Conservation (phyloP, 2,888 invertebrate species). For the Psococerastis gibbosa region DNA sequence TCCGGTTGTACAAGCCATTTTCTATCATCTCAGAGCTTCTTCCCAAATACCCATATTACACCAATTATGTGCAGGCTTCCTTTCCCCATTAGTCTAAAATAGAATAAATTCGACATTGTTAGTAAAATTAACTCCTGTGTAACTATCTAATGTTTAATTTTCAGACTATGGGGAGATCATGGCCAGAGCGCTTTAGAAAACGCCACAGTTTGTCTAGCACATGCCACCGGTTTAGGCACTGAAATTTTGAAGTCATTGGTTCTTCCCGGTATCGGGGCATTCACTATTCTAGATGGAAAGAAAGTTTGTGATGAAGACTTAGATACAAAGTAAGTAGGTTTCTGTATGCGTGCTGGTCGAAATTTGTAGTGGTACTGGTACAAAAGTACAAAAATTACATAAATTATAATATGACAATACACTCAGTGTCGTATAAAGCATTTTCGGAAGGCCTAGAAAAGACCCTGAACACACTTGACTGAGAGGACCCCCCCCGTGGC, state of each 20-base stretch:
- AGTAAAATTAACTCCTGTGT: background rate
- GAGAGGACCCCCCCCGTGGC: too few species aligned
- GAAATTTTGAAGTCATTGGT: constrained; percentile 90
- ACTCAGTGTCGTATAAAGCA: too few species aligned
- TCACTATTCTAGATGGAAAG: constrained; percentile 83
- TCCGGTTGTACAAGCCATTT: too few species aligned
- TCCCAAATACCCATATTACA: too few species aligned
- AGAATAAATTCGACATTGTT: background rate
- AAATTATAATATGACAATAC: too few species aligned
- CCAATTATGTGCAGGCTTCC: too few species aligned
- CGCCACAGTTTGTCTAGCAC: constrained; percentile 81
- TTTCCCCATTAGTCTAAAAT: background rate
- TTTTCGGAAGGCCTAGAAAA: too few species aligned
- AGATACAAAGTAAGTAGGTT: constrained; percentile 58
- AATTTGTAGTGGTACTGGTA: too few species aligned
- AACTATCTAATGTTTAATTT: constrained; percentile 11
- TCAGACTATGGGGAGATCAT: constrained; percentile 94
- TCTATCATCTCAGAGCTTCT: too few species aligned
- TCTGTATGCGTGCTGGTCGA: too few species aligned
- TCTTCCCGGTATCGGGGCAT: constrained; percentile 80
- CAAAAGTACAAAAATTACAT: too few species aligned
- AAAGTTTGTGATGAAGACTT: constrained; percentile 78
- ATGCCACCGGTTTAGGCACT: constrained; percentile 83
- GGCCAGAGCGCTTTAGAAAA: constrained; percentile 80
- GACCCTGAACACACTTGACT: too few species aligned